phyloP scores from a whole-genome alignment of 2,113 vertebrate species.

The Prinia subflava region DNA sequence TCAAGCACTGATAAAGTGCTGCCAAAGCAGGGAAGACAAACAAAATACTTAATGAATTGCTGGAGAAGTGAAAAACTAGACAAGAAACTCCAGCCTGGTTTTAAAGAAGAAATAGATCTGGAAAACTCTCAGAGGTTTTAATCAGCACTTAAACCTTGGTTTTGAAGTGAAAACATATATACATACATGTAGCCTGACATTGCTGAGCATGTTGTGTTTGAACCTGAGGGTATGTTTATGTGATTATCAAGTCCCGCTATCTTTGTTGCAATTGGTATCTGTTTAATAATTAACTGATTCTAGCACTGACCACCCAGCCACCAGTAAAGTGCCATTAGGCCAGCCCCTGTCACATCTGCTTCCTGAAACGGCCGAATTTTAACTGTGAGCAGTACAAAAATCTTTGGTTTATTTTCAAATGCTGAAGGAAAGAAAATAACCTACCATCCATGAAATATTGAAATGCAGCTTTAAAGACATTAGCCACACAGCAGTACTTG shows the following conservation, averaged over 20 bases:
- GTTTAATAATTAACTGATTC: conserved; percentile 3
- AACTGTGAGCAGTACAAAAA: neutral
- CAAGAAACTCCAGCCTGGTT: neutral
- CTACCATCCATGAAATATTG: neutral
- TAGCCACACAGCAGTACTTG: conserved; percentile 16
- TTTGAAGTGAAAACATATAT: neutral
- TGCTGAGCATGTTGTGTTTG: neutral
- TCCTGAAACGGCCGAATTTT: neutral
- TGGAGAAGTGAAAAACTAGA: neutral
- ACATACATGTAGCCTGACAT: neutral
- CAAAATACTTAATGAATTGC: neutral
- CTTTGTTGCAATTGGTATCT: neutral
- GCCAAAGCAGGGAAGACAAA: neutral
- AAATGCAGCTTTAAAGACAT: conserved; percentile 2
- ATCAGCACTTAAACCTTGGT: neutral
- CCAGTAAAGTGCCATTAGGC: neutral
- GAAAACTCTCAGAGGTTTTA: neutral
- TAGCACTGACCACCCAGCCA: neutral
- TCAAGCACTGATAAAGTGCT: neutral
- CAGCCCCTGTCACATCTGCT: neutral
- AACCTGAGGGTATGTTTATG: neutral
- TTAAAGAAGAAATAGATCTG: neutral
- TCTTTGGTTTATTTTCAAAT: neutral
- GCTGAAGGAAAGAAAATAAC: neutral
- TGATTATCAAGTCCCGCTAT: neutral